phyloP scores from a whole-genome alignment of 2,113 vertebrate genomes.

The Vanacampus margaritifer region DNA sequence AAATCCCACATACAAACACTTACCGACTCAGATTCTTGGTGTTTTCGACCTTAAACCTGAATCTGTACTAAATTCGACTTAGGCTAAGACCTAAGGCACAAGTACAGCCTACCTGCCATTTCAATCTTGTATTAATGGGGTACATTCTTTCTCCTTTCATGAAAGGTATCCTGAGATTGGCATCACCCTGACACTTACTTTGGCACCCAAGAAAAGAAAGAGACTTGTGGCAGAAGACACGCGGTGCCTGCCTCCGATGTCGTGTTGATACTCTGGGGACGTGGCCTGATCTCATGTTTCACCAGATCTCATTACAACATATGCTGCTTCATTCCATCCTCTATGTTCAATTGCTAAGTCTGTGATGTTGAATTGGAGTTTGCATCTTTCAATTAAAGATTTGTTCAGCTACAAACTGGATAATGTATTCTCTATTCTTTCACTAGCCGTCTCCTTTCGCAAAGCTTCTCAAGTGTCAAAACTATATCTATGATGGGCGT shows the following conservation, averaged over 20 bases:
- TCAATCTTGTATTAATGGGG: background rate
- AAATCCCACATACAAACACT: background rate
- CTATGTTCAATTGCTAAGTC: slow-evolving; percentile 29
- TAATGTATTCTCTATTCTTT: slow-evolving; percentile 29
- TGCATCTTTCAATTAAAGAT: slow-evolving; percentile 31
- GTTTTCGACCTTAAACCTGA: background rate
- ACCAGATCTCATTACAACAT: slow-evolving; percentile 30
- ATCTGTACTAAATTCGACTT: too few species aligned
- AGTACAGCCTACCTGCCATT: slow-evolving; percentile 16
- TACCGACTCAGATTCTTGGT: background rate
- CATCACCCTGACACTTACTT: slow-evolving; percentile 34
- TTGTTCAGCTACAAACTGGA: slow-evolving; percentile 24
- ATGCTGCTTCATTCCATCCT: slow-evolving; percentile 40
- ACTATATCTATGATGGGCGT: slow-evolving; percentile 48
- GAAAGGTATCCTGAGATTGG: slow-evolving; percentile 49
- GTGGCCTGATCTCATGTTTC: slow-evolving; percentile 56
- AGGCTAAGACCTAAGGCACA: too few species aligned
- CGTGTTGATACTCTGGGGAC: slow-evolving; percentile 59
- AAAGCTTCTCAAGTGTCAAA: slow-evolving; percentile 35
- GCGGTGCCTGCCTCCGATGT: slow-evolving; percentile 43
- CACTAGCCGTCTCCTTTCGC: slow-evolving; percentile 14
- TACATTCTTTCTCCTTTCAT: slow-evolving; percentile 28
- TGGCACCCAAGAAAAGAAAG: slow-evolving; percentile 8
- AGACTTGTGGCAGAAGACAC: slow-evolving; percentile 17
- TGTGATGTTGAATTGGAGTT: slow-evolving; percentile 22